phyloP scores from a whole-genome alignment of 2,888 invertebrate species.

The Chrysolina americana region DNA sequence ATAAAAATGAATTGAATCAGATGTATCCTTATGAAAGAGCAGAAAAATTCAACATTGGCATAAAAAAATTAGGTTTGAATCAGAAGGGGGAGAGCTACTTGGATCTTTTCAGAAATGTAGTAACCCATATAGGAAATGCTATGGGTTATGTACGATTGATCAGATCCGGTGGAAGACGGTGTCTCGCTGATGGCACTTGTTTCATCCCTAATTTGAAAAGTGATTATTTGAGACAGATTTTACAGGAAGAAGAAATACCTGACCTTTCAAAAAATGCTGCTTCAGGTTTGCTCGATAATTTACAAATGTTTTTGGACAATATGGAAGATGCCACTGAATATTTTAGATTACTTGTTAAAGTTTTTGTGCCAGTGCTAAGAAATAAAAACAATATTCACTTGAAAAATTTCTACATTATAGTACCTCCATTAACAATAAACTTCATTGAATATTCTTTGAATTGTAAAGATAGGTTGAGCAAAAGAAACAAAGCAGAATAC shows the following conservation, averaged over 20 bases:
- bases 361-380: constrained; percentile 91
- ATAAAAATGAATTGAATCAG: constrained; percentile 75
- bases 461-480: constrained; percentile 93
- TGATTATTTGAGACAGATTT: constrained; percentile 74
- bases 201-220: constrained; percentile 85
- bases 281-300: constrained; percentile 82
- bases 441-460: constrained; percentile 94
- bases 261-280: constrained; percentile 77
- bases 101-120: constrained; percentile 92
- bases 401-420: constrained; percentile 91
- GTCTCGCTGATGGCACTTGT: constrained; percentile 90
- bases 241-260: constrained; percentile 75
- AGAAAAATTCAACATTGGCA: constrained; percentile 93
- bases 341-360: constrained; percentile 86
- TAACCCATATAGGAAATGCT: constrained; percentile 95
- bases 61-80: constrained; percentile 87
- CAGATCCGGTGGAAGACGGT: constrained; percentile 93
- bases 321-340: constrained; percentile 93
- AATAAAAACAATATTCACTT: constrained; percentile 91
- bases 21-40: constrained; percentile 91
- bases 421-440: constrained; percentile 94
- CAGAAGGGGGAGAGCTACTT: constrained; percentile 89
- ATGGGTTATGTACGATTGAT: constrained; percentile 97
- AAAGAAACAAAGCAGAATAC: constrained; percentile 89
- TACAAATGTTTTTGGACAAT: constrained; percentile 84